Evolutionary conservation across 1,140 invertebrate species (phyloP).

Genomic region (Halictus rubicundus): DNA sequence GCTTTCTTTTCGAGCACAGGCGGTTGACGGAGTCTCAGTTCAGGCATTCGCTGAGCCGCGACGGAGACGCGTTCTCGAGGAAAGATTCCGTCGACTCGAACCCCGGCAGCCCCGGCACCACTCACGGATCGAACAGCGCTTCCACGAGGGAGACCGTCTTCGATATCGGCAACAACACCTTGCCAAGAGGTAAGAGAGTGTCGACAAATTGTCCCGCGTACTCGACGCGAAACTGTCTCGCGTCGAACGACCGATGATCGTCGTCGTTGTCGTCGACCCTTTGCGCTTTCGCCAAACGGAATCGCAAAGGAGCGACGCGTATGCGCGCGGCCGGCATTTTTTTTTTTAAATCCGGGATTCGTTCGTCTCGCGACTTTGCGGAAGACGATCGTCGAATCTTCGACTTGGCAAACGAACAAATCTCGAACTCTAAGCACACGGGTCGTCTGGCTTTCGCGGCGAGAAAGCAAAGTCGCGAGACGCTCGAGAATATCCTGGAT

Average conservation of each 20-base stretch:
- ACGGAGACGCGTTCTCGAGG: slow-evolving; percentile 71
- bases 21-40: slow-evolving; percentile 76
- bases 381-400: background rate
- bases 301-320: too few species aligned
- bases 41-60: slow-evolving; percentile 73
- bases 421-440: too few species aligned
- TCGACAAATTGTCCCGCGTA: slow-evolving; percentile 47
- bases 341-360: background rate
- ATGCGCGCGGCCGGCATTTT: background rate
- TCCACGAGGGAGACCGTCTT: slow-evolving; percentile 74
- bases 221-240: slow-evolving; percentile 50
- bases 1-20: slow-evolving; percentile 55
- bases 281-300: background rate
- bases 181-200: slow-evolving; percentile 83
- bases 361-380: background rate
- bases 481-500: slow-evolving; percentile 64
- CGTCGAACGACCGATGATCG: background rate
- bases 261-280: background rate
- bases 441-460: background rate
- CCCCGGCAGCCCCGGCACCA: slow-evolving; percentile 64
- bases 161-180: slow-evolving; percentile 79
- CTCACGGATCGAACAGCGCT: slow-evolving; percentile 60
- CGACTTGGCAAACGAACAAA: too few species aligned
- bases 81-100: slow-evolving; percentile 69
- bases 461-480: background rate